Evolutionary conservation across 2,888 invertebrate species (phyloP).

Genomic region (Branchipolynoe longqiensis): DNA sequence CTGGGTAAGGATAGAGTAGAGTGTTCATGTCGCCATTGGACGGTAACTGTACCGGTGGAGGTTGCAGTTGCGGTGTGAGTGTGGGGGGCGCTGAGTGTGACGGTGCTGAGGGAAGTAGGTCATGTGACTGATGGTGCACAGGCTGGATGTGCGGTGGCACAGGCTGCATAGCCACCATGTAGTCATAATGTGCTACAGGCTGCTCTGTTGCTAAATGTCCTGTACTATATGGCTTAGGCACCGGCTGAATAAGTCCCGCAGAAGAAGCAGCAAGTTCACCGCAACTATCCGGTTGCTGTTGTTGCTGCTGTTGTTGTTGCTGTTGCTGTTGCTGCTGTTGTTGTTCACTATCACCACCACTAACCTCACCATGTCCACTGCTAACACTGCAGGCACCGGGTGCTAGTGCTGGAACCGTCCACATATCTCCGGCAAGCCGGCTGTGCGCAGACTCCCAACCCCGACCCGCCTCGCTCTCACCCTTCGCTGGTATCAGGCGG

Average conservation of each 20-base stretch:
- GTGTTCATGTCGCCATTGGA: background rate
- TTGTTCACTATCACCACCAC: background rate
- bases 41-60: background rate
- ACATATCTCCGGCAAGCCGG: background rate
- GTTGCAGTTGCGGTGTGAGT: background rate
- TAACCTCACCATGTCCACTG: background rate
- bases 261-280: too few relatives aligned
- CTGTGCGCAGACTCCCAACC: background rate
- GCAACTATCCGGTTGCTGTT: too few relatives aligned
- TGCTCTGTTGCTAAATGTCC: too few relatives aligned
- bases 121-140: background rate
- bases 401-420: background rate
- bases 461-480: background rate
- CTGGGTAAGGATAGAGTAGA: slow-evolving; percentile 13
- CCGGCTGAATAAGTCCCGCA: too few relatives aligned
- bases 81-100: background rate
- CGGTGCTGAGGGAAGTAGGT: background rate
- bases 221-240: too few relatives aligned
- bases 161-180: background rate
- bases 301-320: background rate
- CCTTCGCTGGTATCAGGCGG: background rate
- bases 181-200: background rate
- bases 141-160: background rate
- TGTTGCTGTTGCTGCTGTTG: background rate
- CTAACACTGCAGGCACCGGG: background rate